phyloP scores from a whole-genome alignment of 2,113 vertebrate species.

The Mungos mungo region DNA sequence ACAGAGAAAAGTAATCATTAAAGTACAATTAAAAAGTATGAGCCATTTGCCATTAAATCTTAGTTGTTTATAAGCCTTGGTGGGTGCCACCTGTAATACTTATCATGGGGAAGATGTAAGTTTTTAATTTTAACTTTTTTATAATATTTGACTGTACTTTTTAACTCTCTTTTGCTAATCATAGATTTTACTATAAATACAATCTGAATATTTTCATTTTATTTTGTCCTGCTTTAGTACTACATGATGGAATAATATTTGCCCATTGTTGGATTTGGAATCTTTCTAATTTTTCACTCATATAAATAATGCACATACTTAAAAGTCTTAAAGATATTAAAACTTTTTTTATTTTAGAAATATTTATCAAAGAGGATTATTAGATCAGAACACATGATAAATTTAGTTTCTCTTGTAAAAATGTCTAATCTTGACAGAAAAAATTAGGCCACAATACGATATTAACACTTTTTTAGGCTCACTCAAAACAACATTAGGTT shows the following conservation, averaged over 20 bases:
- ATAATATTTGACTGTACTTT: not conserved
- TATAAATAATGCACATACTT: not conserved
- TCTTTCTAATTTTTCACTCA: not conserved
- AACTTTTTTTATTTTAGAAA: not conserved
- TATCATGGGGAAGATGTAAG: not conserved
- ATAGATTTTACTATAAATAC: not conserved
- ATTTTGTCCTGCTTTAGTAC: conserved; percentile 7
- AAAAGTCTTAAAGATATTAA: conserved; percentile 5
- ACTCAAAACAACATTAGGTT: not conserved
- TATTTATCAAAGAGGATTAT: not conserved
- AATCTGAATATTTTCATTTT: not conserved
- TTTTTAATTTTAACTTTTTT: not conserved
- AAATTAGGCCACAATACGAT: not conserved
- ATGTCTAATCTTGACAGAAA: not conserved
- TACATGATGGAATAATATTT: not conserved
- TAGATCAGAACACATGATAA: not conserved
- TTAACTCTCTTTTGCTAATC: not conserved
- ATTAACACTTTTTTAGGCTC: not conserved
- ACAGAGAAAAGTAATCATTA: not conserved
- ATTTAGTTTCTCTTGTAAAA: not conserved
- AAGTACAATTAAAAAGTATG: not conserved
- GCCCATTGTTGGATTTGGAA: not conserved
- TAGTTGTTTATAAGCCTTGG: not conserved
- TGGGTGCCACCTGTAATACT: not conserved
- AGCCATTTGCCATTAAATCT: not conserved